These are phyloP conservation scores for Lasaia peninsularis DNA, from an alignment of 1,140 invertebrate species.

Conservation along the genomic window DNA sequence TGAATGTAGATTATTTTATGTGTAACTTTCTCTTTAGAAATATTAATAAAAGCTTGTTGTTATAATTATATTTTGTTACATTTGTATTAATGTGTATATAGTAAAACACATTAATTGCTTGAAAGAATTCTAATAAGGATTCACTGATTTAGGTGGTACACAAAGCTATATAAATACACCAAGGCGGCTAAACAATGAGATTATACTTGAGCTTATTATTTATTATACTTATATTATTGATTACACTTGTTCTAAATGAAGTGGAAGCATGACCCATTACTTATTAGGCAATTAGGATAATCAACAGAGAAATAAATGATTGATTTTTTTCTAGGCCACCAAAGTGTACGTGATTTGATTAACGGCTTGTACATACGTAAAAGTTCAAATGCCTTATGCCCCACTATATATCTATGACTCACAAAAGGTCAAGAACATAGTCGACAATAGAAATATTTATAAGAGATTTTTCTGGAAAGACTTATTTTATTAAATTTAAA, in stretches of 20 bases:
- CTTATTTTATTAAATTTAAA: background rate
- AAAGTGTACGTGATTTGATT: constrained; percentile 26
- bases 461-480: background rate
- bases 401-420: constrained; percentile 48
- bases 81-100: background rate
- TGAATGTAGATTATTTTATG: background rate
- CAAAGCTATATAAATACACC: no score
- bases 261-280: background rate
- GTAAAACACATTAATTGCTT: background rate
- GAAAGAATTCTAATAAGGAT: background rate
- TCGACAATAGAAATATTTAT: constrained; percentile 23
- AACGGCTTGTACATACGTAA: constrained; percentile 27
- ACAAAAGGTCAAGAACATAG: constrained; percentile 52
- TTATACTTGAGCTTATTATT: no score
- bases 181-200: constrained; percentile 2
- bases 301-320: constrained; percentile 24
- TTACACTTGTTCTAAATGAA: no score
- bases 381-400: constrained; percentile 54
- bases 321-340: constrained; percentile 21
- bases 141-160: no score
- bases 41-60: background rate
- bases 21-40: background rate
- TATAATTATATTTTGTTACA: background rate
- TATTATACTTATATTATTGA: no score
- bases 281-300: background rate